These are phyloP conservation scores for Myxocyprinus asiaticus DNA, from an alignment of 2,113 vertebrate species.

Conservation along the genomic window DNA sequence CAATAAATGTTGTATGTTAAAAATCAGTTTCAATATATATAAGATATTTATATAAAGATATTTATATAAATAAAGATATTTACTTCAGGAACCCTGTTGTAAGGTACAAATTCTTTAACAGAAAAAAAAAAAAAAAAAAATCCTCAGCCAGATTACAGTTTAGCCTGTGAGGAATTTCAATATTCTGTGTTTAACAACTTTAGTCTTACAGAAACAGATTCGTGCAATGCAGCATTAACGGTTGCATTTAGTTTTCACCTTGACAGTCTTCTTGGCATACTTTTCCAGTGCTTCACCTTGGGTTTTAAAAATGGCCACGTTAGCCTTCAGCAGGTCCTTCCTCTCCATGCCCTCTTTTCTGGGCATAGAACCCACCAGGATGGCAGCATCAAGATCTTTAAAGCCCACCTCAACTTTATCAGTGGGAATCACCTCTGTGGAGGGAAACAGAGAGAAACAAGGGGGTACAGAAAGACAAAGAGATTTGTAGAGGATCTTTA, in stretches of 20 bases:
- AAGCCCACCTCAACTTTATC: conserved; percentile 95
- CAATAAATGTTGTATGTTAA: too few relatives aligned
- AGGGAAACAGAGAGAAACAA: background rate
- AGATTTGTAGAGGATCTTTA: too few relatives aligned
- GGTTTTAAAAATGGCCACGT: conserved; percentile 94
- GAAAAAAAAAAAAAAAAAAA: too few relatives aligned
- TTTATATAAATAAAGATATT: too few relatives aligned
- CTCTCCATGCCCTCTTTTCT: conserved; percentile 97
- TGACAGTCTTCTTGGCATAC: conserved; percentile 94
- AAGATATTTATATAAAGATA: too few relatives aligned
- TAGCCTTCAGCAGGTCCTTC: conserved; percentile 96
- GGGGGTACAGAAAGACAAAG: too few relatives aligned
- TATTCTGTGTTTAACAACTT: too few relatives aligned
- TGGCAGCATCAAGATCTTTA: conserved; percentile 90
- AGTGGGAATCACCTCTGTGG: conserved; percentile 90
- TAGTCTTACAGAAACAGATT: too few relatives aligned
- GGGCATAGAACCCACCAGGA: conserved; percentile 97
- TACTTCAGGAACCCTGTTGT: too few relatives aligned
- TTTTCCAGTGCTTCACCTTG: conserved; percentile 94
- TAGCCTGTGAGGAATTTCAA: background rate
- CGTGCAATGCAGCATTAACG: too few relatives aligned
- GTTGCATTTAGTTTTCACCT: conserved; percentile 74
- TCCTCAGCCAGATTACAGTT: background rate
- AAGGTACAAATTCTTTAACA: too few relatives aligned
- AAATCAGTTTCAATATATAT: too few relatives aligned